A percentile compares a stretch with the other conserved stretches of the same genome.
These are phyloP conservation scores for Sycophila texana DNA, from an alignment of 2,888 invertebrate species.

Conservation along the genomic window DNA sequence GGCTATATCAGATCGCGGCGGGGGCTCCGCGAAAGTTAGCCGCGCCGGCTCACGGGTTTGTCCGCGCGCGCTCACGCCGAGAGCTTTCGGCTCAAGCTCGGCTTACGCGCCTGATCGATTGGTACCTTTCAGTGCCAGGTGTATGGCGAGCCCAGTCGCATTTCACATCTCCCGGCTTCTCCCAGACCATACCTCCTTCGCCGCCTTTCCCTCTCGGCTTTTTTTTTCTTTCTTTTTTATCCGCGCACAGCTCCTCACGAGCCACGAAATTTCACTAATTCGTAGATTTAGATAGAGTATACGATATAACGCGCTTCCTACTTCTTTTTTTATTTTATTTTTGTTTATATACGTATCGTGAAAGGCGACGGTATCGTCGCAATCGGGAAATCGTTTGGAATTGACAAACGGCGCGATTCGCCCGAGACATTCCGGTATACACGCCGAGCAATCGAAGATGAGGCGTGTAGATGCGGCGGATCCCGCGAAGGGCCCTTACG, in stretches of 20 bases:
- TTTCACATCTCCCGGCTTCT: slow-evolving; percentile 52
- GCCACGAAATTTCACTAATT: no score
- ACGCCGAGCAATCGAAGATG: background rate
- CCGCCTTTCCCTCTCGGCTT: background rate
- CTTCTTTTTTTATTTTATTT: slow-evolving; percentile 27
- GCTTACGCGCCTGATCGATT: slow-evolving; percentile 66
- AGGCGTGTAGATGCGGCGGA: background rate
- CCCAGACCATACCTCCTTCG: background rate
- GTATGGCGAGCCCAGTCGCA: slow-evolving; percentile 43
- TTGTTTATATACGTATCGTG: slow-evolving; percentile 4
- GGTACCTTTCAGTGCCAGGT: slow-evolving; percentile 74
- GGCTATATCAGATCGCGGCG: slow-evolving; percentile 37
- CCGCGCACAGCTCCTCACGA: no score
- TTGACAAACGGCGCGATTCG: background rate
- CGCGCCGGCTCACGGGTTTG: slow-evolving; percentile 4
- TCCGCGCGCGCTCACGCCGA: background rate
- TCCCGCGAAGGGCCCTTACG: background rate
- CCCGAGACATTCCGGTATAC: background rate
- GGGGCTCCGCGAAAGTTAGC: background rate
- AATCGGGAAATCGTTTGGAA: no score
- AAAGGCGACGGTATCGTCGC: background rate
- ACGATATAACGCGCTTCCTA: no score
- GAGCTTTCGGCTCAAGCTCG: slow-evolving; percentile 10
- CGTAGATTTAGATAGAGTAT: no score
- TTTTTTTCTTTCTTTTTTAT: no score